Conservation (phyloP, 35 echinoderm and acorn worm genomes). For the Apostichopus parvimensis region DNA sequence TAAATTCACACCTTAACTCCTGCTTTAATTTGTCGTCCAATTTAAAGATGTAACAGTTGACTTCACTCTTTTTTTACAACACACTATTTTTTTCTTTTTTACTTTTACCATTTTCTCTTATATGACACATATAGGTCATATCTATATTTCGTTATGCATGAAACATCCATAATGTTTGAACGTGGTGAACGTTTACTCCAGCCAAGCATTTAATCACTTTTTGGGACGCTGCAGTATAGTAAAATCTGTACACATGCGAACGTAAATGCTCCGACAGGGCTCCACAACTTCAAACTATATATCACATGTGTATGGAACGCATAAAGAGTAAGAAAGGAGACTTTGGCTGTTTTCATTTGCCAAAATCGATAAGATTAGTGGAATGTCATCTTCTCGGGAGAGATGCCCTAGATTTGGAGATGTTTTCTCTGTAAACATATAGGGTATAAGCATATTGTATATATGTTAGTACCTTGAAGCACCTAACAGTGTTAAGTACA, state of each 20-base stretch:
- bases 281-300: neutral
- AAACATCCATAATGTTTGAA: too few species aligned
- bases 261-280: neutral
- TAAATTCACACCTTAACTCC: too few species aligned
- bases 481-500: neutral
- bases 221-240: neutral
- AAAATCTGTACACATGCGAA: neutral
- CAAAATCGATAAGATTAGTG: neutral
- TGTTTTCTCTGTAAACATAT: slow-evolving; percentile 8
- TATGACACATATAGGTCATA: too few species aligned
- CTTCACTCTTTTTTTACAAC: too few species aligned
- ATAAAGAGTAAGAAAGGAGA: neutral
- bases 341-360: slow-evolving; percentile 4
- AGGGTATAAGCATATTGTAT: neutral
- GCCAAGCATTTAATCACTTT: too few species aligned
- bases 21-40: too few species aligned
- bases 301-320: neutral
- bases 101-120: too few species aligned
- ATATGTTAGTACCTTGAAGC: neutral
- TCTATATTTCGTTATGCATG: too few species aligned
- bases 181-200: too few species aligned
- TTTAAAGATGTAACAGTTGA: too few species aligned
- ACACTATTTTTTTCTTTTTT: too few species aligned
- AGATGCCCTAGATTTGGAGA: neutral
- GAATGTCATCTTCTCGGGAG: neutral